Conservation (phyloP, 2,888 invertebrate species). For the Heteromurus nitidus region DNA sequence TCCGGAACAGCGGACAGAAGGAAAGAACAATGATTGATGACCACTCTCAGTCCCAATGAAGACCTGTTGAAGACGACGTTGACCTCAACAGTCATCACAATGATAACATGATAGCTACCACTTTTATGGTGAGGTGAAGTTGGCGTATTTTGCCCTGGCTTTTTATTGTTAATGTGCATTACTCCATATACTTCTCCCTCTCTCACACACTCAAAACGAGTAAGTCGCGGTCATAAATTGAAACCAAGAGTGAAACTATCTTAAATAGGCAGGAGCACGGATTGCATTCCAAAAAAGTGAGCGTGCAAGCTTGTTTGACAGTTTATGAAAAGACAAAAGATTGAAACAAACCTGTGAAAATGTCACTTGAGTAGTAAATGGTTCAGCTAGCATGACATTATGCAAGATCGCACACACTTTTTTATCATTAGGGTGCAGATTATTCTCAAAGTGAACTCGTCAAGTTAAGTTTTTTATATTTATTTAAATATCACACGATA, state of each 20-base stretch:
- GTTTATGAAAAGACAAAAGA: conserved; percentile 24
- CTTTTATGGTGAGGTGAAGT: neutral
- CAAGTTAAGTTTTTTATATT: conserved; percentile 32
- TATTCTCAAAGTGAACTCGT: conserved; percentile 38
- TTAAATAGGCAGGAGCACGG: neutral
- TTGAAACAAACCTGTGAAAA: conserved; percentile 47
- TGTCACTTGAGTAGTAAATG: conserved; percentile 41
- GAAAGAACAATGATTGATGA: conserved; percentile 17
- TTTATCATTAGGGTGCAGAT: conserved; percentile 28
- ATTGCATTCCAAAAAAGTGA: conserved; percentile 2
- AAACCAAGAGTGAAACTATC: conserved; percentile 6
- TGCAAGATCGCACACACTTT: conserved; percentile 40
- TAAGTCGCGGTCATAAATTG: neutral
- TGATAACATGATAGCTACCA: neutral
- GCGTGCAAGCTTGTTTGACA: neutral
- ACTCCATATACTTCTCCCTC: too few relatives aligned
- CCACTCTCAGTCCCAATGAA: neutral
- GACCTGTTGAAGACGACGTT: conserved; percentile 46
- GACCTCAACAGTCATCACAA: conserved; percentile 36
- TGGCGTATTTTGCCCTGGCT: neutral
- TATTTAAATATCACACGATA: conserved; percentile 44
- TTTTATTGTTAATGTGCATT: neutral
- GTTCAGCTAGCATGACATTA: conserved; percentile 55
- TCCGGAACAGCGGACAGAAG: conserved; percentile 50
- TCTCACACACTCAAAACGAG: neutral